Conservation (phyloP, 2,888 invertebrate species). For the Athalia circularis region DNA sequence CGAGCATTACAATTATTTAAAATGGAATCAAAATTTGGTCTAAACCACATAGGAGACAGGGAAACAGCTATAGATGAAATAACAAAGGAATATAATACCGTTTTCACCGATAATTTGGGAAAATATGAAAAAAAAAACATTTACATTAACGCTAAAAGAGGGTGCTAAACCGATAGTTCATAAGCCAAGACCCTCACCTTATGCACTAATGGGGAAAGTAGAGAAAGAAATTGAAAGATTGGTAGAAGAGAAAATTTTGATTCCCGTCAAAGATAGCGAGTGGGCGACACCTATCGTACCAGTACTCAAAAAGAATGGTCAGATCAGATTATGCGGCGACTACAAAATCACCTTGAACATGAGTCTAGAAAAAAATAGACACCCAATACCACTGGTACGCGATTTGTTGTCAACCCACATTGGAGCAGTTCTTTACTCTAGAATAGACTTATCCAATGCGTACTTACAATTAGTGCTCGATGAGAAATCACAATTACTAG, state of each 20-base stretch:
- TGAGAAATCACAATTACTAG: conserved; percentile 54
- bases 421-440: conserved; percentile 57
- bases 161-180: conserved; percentile 52
- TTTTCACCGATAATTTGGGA: conserved; percentile 47
- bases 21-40: not conserved
- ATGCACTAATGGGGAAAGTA: conserved; percentile 53
- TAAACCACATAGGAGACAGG: no score
- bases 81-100: not conserved
- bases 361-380: conserved; percentile 39
- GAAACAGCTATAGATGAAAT: not conserved
- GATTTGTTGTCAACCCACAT: conserved; percentile 48
- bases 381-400: conserved; percentile 50
- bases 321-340: conserved; percentile 58
- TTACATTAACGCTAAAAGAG: conserved; percentile 38
- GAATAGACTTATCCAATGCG: conserved; percentile 59
- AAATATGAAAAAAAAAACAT: conserved; percentile 19
- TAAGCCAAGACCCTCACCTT: conserved; percentile 54
- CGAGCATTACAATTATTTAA: conserved; percentile 18
- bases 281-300: conserved; percentile 59
- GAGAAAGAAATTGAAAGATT: conserved; percentile 53
- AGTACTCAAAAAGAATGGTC: conserved; percentile 56
- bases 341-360: conserved; percentile 50
- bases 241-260: conserved; percentile 50
- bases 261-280: conserved; percentile 52
- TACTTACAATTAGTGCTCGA: conserved; percentile 56